Evolutionary conservation across 2,113 vertebrate genomes (phyloP).

Genomic region (Rhizomys pruinosus): DNA sequence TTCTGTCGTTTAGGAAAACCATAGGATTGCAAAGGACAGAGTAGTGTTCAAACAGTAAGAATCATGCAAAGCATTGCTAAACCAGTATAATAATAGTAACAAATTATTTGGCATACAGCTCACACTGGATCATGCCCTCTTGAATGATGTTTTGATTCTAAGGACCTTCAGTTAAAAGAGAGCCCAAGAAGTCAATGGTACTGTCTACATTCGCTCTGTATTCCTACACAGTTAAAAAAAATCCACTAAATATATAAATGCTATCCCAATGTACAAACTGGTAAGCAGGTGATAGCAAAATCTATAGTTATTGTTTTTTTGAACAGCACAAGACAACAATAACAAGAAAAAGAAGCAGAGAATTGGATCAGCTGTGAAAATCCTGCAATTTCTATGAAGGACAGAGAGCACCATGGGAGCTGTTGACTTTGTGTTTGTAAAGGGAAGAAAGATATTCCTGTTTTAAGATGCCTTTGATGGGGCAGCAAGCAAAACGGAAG

Average conservation of each 20-base stretch:
- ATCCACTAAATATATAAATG: neutral
- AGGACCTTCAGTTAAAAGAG: neutral
- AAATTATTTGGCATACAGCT: neutral
- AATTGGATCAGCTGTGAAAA: slow-evolving; percentile 58
- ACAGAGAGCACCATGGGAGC: neutral
- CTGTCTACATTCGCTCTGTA: neutral
- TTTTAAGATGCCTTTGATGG: slow-evolving; percentile 40
- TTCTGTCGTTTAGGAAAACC: slow-evolving; percentile 7
- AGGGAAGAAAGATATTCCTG: slow-evolving; percentile 50
- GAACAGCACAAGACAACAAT: neutral
- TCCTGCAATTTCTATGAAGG: neutral
- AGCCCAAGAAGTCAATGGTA: neutral
- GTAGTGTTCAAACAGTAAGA: neutral
- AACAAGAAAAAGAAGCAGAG: slow-evolving; percentile 11
- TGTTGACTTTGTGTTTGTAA: slow-evolving; percentile 40
- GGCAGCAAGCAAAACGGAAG: slow-evolving; percentile 44
- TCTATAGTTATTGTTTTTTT: slow-evolving; percentile 1
- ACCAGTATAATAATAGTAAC: neutral
- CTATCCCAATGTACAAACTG: neutral
- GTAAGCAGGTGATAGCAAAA: neutral
- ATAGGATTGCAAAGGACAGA: neutral
- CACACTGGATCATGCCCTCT: neutral
- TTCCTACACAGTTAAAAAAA: neutral
- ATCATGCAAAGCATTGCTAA: neutral
- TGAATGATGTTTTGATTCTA: neutral